phyloP scores from a whole-genome alignment of 2,113 vertebrate genomes.

The Syrrhaptes paradoxus region DNA sequence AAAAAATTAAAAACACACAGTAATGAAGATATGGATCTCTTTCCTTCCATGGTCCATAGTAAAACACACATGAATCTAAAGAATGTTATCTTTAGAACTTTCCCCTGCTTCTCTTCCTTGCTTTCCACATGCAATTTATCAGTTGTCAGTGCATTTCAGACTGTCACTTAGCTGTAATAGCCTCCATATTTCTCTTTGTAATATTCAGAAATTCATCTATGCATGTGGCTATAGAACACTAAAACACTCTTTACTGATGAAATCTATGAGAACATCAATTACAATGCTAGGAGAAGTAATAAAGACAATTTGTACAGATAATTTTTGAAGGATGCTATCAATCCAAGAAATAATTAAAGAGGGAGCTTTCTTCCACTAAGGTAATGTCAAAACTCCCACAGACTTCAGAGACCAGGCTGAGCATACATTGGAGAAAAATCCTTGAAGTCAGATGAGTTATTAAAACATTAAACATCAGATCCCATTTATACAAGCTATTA shows the following conservation, averaged over 20 bases:
- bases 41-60: neutral
- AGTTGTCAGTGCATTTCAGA: neutral
- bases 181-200: neutral
- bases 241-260: neutral
- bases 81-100: slow-evolving; percentile 51
- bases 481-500: neutral
- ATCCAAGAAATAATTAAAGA: neutral
- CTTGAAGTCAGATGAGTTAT: neutral
- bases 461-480: neutral
- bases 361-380: neutral
- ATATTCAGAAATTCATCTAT: neutral
- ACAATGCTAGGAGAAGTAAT: neutral
- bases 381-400: neutral
- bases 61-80: slow-evolving; percentile 15
- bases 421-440: neutral
- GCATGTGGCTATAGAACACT: neutral
- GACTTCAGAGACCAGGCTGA: neutral
- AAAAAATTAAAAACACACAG: slow-evolving; percentile 26
- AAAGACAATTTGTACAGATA: neutral
- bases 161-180: neutral
- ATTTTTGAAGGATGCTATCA: neutral
- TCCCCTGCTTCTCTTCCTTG: neutral
- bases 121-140: neutral
- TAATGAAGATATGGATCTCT: slow-evolving; percentile 46
- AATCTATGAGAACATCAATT: neutral